These are phyloP conservation scores for Leptarthrus brevirostris DNA, from an alignment of 2,888 invertebrate species.

Conservation along the genomic window DNA sequence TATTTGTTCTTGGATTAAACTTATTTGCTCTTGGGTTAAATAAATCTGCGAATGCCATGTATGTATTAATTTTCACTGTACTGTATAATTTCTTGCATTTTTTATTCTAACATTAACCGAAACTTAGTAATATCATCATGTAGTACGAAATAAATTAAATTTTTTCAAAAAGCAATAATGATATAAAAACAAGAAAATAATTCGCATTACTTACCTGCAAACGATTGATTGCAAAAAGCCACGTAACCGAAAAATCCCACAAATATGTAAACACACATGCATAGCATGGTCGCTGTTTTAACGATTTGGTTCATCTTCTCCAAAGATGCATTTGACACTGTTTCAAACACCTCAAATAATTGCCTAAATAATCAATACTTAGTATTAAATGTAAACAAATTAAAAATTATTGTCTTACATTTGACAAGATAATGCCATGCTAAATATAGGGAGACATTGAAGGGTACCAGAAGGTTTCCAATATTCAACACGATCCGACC, in stretches of 20 bases:
- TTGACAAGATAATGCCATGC: constrained; percentile 97
- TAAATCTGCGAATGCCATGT: no score
- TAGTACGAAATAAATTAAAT: no score
- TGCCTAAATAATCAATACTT: no score
- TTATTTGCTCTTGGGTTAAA: no score
- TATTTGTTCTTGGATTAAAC: no score
- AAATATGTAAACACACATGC: constrained; percentile 88
- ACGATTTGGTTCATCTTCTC: constrained; percentile 91
- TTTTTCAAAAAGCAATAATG: no score
- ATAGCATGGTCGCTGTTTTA: constrained; percentile 89
- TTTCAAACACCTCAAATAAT: constrained; percentile 92
- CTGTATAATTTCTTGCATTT: no score
- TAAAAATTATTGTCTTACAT: constrained; percentile 73
- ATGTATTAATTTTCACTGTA: no score
- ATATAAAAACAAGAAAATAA: no score
- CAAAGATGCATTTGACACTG: constrained; percentile 85
- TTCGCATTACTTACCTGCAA: constrained; percentile 77
- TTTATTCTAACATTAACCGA: no score
- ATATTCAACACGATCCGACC: constrained; percentile 77
- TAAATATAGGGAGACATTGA: constrained; percentile 94
- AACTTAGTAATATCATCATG: no score
- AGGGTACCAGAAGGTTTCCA: constrained; percentile 89
- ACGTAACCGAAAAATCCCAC: constrained; percentile 92
- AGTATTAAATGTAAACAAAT: constrained; percentile 18
- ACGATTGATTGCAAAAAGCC: constrained; percentile 82